A percentile compares a stretch with the other conserved stretches of the same genome.
Evolutionary conservation across 2,113 vertebrate species (phyloP).

Genomic region (Anseranas semipalmata): DNA sequence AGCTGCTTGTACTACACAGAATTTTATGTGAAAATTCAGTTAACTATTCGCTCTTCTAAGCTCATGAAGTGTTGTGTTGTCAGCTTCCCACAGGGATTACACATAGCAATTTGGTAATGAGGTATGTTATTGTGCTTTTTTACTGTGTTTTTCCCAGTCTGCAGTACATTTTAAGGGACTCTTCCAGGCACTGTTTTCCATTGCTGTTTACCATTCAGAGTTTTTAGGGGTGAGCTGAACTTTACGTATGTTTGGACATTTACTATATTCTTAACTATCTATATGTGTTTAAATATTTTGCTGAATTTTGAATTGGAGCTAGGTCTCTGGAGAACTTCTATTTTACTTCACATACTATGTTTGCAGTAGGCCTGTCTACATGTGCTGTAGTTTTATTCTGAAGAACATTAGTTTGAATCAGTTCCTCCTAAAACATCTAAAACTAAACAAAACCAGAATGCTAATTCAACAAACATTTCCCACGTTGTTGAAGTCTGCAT

Average conservation of each 20-base stretch:
- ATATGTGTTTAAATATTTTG: neutral
- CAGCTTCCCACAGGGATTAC: neutral
- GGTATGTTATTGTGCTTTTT: neutral
- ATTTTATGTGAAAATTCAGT: neutral
- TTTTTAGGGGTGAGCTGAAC: neutral
- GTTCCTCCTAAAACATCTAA: neutral
- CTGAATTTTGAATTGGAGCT: neutral
- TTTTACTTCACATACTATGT: neutral
- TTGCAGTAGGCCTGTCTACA: neutral
- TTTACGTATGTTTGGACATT: neutral
- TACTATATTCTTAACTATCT: neutral
- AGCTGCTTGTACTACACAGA: neutral
- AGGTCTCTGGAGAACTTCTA: neutral
- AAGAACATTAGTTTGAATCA: neutral
- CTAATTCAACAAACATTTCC: neutral
- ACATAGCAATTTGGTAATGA: fast-evolving
- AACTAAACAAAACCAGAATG: constrained; percentile 14
- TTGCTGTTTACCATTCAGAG: neutral
- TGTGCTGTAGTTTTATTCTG: neutral
- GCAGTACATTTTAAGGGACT: neutral
- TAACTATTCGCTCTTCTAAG: fast-evolving
- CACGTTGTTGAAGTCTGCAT: neutral
- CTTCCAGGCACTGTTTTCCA: neutral
- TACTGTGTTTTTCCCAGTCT: neutral
- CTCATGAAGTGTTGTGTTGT: neutral